Base-by-base conservation (phyloP, 2,797 vertebrate species). In the Mastacembelus armatus region DNA sequence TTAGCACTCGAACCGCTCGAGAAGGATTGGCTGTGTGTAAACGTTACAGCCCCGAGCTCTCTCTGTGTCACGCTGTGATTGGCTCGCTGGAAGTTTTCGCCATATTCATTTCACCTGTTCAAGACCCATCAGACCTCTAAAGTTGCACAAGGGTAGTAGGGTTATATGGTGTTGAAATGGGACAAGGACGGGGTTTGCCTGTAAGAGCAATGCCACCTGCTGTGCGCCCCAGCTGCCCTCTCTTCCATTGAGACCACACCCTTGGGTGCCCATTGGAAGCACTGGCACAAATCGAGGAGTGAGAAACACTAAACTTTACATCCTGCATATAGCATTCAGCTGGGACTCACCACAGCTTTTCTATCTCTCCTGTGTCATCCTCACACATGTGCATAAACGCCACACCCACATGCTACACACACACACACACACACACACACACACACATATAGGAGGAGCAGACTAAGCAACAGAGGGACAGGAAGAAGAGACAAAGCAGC, bases 151-250 rank as follows among this genome's bases (percentile, higher is more conserved):
- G 69, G 64, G 16, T 29, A 43, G 75, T 29, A 59, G 57, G 63
- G 76, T 63, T 71, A 61, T 74, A 63, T 64, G 74, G 86, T 81
- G 85, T 84, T 86, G 86, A 90, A 87, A 74, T 51, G 80, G 56
- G 77, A 84, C 79, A 74, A 78, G 78, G 79, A 82, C 74, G 3
- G 61, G 56, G 49, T 72, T 32, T 71, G 86, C 55, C 78, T 70
- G 69, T 65, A 63, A 57, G 74, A 87, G 88, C 88, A 82, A 80
- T 84, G 72, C 85, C 91, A 92, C 87, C 88, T 90, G 90, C 91
- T 84, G 52, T 60, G 35, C 9, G 44, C 69, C 70, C 84, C 90
- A 88, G 88, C 90, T 90, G 87, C 85, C 81, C 74, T 54, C 69
- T 75, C 78, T 58, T 70, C 54, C 66, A 57, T n/a, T 5, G 45